Evolutionary conservation across 2,888 invertebrate genomes (phyloP), one percentile per base, ranked within the genome.

Genomic region (Athripsodes cinereus): DNA sequence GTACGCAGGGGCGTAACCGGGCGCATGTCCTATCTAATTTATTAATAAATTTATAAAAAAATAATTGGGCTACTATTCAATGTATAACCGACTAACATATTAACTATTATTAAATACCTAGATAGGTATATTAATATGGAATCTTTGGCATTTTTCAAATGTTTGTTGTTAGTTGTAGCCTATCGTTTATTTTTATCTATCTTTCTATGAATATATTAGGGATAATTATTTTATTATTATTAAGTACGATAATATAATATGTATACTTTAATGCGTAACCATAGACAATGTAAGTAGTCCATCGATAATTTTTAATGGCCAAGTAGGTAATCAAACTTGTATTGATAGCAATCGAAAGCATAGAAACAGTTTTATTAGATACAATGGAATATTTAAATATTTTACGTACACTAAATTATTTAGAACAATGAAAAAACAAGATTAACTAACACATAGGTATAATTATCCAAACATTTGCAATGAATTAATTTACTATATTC

Each of bases 21-120:
- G 16, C 50, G 16, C 50, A 50, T 50, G 50, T 47, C 48, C 54
- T 31, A 55, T 31, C 54, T 48, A 55, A 55, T 55, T 55, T 55
- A 55, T 55, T 55, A 55, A 55, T 55, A 49, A 50, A 50, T 50
- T 26, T 50, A 50, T 21, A 26, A 50, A 21, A 50, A 55, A 55
- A 55, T 50, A 55, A 55, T 49, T 55, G 55, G 55, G 55, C 55
- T 55, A 55, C 55, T 47, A 49, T 48, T 34, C 26, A 26, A 26
- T 26, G 5, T 26, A 26, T 10, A 26, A 26, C 5, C 26, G 26
- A 6, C 40, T 40, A 40, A 40, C 40, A 13, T n/a, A 5, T 13
- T 13, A 40, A 40, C 40, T 40, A 40, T 40, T n/a, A 40, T 26
- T 26, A n/a, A n/a, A n/a, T n/a, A n/a, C n/a, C n/a, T n/a, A n/a